Conservation (phyloP, 37 sponge, comb jelly and placozoan genomes). For the Haliclona indistincta region DNA sequence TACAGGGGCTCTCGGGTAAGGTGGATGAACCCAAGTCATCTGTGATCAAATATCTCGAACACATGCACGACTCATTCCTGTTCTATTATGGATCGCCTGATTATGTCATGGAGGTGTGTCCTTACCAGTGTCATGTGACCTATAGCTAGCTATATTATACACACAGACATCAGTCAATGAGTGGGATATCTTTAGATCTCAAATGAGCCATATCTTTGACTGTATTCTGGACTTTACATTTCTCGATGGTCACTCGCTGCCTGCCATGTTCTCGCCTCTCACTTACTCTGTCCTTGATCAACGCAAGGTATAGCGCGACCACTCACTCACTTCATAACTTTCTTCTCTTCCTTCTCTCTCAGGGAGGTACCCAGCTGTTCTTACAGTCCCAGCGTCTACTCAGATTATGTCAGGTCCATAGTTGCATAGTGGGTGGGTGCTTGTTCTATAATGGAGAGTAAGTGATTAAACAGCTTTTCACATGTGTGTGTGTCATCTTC, state of each 20-base stretch:
- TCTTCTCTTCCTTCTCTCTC: neutral
- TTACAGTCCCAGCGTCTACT: slow-evolving; percentile 40
- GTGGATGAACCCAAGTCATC: slow-evolving; percentile 42
- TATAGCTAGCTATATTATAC: neutral
- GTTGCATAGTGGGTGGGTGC: slow-evolving; percentile 29
- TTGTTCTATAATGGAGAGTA: slow-evolving; percentile 49
- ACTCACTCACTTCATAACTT: neutral
- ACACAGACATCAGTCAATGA: slow-evolving; percentile 22
- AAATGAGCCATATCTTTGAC: slow-evolving; percentile 40
- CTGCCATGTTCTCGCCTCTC: slow-evolving; percentile 52
- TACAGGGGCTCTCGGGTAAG: slow-evolving; percentile 43
- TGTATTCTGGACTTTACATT: slow-evolving; percentile 24
- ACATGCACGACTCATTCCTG: slow-evolving; percentile 42
- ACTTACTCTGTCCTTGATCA: slow-evolving; percentile 13
- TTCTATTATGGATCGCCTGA: slow-evolving; percentile 61
- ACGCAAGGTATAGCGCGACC: neutral
- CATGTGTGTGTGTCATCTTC: neutral
- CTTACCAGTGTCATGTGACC: neutral
- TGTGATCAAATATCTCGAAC: slow-evolving; percentile 8
- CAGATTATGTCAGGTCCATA: slow-evolving; percentile 47
- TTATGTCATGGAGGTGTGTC: slow-evolving; percentile 39
- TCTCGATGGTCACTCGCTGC: slow-evolving; percentile 28
- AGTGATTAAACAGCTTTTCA: slow-evolving; percentile 3
- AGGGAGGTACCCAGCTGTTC: neutral
- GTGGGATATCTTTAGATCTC: slow-evolving; percentile 45